Percentiles rank a stretch among this genome's conserved stretches.
Conservation (phyloP, 2,888 invertebrate species). For the Cyrtodaria siliqua region DNA sequence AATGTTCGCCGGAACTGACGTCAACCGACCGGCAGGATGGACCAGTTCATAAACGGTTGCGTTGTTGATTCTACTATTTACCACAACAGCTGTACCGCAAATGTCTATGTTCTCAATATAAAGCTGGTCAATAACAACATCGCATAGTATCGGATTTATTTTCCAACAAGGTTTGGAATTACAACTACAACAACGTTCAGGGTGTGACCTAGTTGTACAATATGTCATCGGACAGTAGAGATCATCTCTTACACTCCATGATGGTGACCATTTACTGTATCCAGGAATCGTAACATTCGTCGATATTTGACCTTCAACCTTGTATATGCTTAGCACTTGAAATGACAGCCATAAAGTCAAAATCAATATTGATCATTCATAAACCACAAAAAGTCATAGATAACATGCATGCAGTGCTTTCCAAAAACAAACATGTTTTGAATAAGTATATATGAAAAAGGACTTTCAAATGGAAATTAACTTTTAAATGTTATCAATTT, state of each 20-base stretch:
- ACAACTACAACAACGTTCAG: conserved; percentile 35
- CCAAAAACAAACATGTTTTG: too few species aligned
- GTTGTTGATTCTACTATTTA: not conserved
- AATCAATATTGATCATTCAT: too few species aligned
- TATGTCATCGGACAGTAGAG: conserved; percentile 33
- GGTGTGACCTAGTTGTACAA: conserved; percentile 1
- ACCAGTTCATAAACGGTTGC: not conserved
- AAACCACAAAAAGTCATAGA: too few species aligned
- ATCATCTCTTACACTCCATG: conserved; percentile 4
- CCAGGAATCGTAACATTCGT: conserved; percentile 4
- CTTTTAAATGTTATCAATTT: too few species aligned
- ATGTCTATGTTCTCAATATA: conserved; percentile 31
- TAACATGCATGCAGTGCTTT: too few species aligned
- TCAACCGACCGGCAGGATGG: not conserved
- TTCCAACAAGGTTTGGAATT: conserved; percentile 38
- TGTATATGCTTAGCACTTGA: too few species aligned
- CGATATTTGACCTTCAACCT: too few species aligned
- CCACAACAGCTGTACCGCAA: conserved; percentile 17
- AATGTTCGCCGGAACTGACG: not conserved
- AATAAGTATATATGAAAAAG: too few species aligned
- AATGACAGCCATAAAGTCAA: too few species aligned
- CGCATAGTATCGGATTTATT: conserved; percentile 24
- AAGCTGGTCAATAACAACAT: conserved; percentile 16
- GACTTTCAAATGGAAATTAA: too few species aligned
- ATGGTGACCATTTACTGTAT: not conserved